phyloP scores from a whole-genome alignment of 2,797 vertebrate species.

The Myotis findleyi region DNA sequence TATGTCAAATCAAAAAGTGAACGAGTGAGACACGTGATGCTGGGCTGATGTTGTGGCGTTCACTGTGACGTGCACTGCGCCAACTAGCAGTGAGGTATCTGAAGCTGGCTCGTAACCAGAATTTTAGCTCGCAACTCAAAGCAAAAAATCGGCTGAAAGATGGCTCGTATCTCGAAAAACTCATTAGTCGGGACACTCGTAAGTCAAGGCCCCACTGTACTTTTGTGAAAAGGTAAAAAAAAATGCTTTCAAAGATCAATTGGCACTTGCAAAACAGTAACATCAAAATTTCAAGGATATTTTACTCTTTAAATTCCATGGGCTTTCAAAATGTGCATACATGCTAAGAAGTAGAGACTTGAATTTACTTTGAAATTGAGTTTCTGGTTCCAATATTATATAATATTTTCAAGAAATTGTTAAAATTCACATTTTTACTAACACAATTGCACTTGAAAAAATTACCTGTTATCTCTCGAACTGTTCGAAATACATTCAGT shows the following conservation, averaged over 20 bases:
- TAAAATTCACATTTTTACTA: background rate
- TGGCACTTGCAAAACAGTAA: background rate
- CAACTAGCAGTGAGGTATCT: too few species aligned
- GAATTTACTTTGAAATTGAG: conserved; percentile 22
- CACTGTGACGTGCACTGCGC: too few species aligned
- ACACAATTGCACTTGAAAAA: background rate
- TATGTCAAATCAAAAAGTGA: too few species aligned
- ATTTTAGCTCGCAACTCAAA: too few species aligned
- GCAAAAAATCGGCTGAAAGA: too few species aligned
- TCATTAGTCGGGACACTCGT: too few species aligned
- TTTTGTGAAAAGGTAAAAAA: background rate
- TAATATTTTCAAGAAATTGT: conserved; percentile 12
- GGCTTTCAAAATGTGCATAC: background rate
- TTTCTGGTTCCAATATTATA: background rate
- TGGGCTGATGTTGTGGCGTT: too few species aligned
- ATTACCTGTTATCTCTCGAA: conserved; percentile 98
- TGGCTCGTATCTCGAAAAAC: too few species aligned
- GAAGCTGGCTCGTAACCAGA: too few species aligned
- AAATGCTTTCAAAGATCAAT: background rate
- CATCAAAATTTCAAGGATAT: background rate
- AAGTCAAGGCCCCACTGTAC: background rate
- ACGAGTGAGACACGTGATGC: too few species aligned
- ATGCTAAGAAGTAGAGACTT: background rate
- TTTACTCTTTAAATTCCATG: background rate
- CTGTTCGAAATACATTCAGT: conserved; percentile 95